phyloP scores from a whole-genome alignment of 2,113 vertebrate genomes.

The Anguilla rostrata region DNA sequence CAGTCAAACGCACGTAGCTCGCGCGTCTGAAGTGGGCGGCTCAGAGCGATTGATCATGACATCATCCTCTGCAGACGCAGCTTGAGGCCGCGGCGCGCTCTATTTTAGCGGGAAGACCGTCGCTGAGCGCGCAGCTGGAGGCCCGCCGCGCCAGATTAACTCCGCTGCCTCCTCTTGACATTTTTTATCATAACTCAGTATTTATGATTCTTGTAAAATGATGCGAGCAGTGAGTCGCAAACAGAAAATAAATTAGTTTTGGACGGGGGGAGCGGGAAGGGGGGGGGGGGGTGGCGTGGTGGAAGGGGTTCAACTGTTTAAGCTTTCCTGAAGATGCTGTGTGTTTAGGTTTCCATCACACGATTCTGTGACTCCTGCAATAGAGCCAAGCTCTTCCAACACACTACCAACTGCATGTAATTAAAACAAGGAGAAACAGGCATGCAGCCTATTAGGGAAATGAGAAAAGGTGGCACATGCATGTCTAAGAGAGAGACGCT shows the following conservation, averaged over 20 bases:
- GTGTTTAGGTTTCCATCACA: no score
- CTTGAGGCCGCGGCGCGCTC: not conserved
- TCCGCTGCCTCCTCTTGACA: not conserved
- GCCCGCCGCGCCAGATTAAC: slow-evolving; percentile 2
- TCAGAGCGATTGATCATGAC: not conserved
- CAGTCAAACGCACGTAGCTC: not conserved
- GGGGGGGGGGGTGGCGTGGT: not conserved
- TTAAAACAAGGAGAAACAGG: no score
- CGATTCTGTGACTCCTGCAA: no score
- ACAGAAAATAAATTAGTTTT: slow-evolving; percentile 8
- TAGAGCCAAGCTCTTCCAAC: no score
- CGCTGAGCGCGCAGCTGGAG: slow-evolving; percentile 12
- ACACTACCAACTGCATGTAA: no score
- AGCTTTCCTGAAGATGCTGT: not conserved
- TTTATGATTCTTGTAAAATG: not conserved
- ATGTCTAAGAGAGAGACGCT: no score
- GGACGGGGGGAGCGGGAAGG: no score
- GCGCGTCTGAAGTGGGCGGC: not conserved
- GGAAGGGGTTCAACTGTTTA: not conserved
- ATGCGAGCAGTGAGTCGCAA: slow-evolving; percentile 2
- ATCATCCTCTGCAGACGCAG: no score
- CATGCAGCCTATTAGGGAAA: no score
- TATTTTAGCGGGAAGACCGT: not conserved
- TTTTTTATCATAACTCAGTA: slow-evolving; percentile 15
- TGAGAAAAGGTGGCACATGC: no score